A percentile compares a stretch with the other conserved stretches of the same genome.
Conservation (phyloP, 2,888 invertebrate species). For the Odontothrips loti region DNA sequence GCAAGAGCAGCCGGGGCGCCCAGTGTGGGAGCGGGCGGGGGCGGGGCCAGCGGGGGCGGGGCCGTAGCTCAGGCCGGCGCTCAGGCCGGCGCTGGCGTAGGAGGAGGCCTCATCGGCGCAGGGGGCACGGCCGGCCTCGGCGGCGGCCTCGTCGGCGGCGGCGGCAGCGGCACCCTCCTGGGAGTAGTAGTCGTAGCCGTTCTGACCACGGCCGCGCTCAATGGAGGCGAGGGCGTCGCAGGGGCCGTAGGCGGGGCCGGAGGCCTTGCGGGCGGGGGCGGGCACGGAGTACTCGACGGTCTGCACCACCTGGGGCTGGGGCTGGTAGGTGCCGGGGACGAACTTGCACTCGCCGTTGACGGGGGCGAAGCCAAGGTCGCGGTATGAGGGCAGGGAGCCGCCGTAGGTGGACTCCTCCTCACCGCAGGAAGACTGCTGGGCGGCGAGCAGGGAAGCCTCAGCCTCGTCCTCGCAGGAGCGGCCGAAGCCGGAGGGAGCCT, state of each 20-base stretch:
- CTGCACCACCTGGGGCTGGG: background rate
- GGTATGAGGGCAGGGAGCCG: slow-evolving; percentile 13
- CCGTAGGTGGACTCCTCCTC: background rate
- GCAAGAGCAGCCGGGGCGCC: slow-evolving; percentile 1
- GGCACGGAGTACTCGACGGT: slow-evolving; percentile 24
- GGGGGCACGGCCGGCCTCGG: background rate
- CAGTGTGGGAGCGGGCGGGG: background rate
- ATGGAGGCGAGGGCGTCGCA: slow-evolving; percentile 14
- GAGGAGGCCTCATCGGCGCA: background rate
- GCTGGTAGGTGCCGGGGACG: slow-evolving; percentile 16
- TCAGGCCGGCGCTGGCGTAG: background rate
- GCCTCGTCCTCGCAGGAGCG: slow-evolving; percentile 22
- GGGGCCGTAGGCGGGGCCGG: slow-evolving; percentile 8
- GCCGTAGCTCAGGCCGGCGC: background rate
- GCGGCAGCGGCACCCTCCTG: background rate
- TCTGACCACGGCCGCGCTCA: background rate
- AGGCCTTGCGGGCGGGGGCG: background rate
- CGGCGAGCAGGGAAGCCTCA: slow-evolving; percentile 18
- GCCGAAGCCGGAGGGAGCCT: slow-evolving; percentile 9
- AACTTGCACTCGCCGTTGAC: slow-evolving; percentile 15
- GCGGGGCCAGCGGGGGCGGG: background rate
- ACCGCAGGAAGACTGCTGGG: background rate
- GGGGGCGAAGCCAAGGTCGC: slow-evolving; percentile 22
- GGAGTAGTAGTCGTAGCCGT: slow-evolving; percentile 21
- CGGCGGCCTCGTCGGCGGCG: background rate